These are phyloP conservation scores for Talpa occidentalis DNA, from an alignment of 2,113 vertebrate species.

Conservation along the genomic window DNA sequence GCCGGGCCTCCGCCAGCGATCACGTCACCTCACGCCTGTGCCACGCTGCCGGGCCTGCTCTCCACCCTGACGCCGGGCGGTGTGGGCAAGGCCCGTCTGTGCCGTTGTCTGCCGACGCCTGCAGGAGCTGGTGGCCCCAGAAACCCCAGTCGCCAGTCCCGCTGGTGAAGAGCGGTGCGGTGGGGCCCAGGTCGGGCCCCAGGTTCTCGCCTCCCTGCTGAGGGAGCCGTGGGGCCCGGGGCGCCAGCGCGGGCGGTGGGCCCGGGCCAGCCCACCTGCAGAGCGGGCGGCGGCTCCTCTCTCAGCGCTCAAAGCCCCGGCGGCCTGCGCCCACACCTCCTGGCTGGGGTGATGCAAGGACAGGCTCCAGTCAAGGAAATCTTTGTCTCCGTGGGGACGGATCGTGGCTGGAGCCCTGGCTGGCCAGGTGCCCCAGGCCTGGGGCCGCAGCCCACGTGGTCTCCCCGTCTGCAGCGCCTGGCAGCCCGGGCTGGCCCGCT, in stretches of 20 bases:
- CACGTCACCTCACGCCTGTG: too few relatives aligned
- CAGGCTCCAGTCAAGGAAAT: constrained; percentile 58
- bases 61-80: too few relatives aligned
- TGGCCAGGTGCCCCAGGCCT: constrained; percentile 23
- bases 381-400: constrained; percentile 56
- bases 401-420: background rate
- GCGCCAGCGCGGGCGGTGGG: background rate
- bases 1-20: too few relatives aligned
- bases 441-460: background rate
- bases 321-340: too few relatives aligned
- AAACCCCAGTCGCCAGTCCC: too few relatives aligned
- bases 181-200: too few relatives aligned
- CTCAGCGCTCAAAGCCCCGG: too few relatives aligned
- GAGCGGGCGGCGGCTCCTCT: background rate
- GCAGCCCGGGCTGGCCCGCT: background rate
- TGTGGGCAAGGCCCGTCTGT: too few relatives aligned
- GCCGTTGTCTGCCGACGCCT: too few relatives aligned
- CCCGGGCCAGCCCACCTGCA: constrained; percentile 56
- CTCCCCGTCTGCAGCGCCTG: background rate
- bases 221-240: accelerated
- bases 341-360: constrained; percentile 70
- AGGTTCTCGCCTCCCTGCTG: accelerated
- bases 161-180: too few relatives aligned
- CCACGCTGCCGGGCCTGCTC: too few relatives aligned
- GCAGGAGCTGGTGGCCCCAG: too few relatives aligned